A percentile compares a stretch with the other conserved stretches of the same genome.
These are phyloP conservation scores for Thermophis baileyi DNA, from an alignment of 2,113 vertebrate genomes.

Conservation along the genomic window DNA sequence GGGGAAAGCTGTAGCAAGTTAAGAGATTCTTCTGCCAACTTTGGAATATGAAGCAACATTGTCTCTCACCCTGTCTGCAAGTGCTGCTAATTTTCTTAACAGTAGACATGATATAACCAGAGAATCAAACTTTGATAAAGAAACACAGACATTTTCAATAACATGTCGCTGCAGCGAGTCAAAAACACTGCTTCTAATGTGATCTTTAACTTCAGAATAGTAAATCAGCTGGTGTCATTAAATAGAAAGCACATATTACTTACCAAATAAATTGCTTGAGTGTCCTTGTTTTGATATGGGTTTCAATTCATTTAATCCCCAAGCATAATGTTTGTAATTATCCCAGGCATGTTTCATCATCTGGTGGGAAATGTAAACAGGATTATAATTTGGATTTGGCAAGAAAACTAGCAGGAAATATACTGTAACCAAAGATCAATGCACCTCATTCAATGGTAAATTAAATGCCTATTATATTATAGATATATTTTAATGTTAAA, in stretches of 20 bases:
- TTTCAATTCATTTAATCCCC: slow-evolving; percentile 96
- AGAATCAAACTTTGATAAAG: background rate
- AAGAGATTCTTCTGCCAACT: background rate
- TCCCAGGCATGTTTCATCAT: slow-evolving; percentile 99
- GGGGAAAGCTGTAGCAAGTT: background rate
- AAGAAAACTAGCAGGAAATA: slow-evolving; percentile 47
- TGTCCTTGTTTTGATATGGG: slow-evolving; percentile 95
- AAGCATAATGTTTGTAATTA: slow-evolving; percentile 92
- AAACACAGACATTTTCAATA: background rate
- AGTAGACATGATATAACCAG: background rate
- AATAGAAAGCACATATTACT: slow-evolving; percentile 71
- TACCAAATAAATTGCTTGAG: slow-evolving; percentile 98
- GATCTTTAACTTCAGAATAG: slow-evolving; percentile 55
- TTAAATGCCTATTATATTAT: slow-evolving; percentile 24
- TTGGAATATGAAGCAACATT: background rate
- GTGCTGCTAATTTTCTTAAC: background rate
- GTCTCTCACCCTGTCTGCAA: background rate
- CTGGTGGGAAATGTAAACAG: slow-evolving; percentile 72
- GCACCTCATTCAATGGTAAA: slow-evolving; percentile 42
- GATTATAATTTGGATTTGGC: slow-evolving; percentile 63
- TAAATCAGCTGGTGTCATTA: slow-evolving; percentile 46
- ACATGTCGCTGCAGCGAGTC: slow-evolving; percentile 11
- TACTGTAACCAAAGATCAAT: slow-evolving; percentile 33
- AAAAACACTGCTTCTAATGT: slow-evolving; percentile 40
- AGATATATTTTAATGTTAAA: background rate